Conservation (phyloP, 1,140 invertebrate genomes). For the Bombus balteatus region DNA sequence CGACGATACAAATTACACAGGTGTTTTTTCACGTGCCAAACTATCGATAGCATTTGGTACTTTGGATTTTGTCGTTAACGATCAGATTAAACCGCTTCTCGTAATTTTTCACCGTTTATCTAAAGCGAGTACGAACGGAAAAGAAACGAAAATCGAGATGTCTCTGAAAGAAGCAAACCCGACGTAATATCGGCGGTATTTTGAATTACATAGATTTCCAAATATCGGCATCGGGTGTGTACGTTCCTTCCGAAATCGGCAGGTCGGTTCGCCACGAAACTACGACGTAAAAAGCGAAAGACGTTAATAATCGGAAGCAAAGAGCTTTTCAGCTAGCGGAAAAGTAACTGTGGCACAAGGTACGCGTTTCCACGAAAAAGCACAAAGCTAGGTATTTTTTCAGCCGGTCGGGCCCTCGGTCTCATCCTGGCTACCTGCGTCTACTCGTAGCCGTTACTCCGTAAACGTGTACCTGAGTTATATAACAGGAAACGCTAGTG, state of each 20-base stretch:
- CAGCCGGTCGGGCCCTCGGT: not conserved
- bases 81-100: no score
- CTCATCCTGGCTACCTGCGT: not conserved
- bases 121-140: not conserved
- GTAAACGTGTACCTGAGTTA: conserved; percentile 44
- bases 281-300: not conserved
- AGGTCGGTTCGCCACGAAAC: not conserved
- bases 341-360: rapidly evolving
- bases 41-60: no score
- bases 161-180: not conserved
- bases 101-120: no score
- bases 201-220: not conserved
- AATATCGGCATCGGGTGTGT: not conserved
- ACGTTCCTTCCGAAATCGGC: not conserved
- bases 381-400: not conserved
- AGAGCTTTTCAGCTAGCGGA: not conserved
- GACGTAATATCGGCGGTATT: not conserved
- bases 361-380: no score
- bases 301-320: not conserved
- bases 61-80: no score
- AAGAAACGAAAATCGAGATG: not conserved
- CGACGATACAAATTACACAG: no score
- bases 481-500: conserved; percentile 54
- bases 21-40: rapidly evolving
- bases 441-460: not conserved